These are phyloP conservation scores for Montipora foliosa DNA, from an alignment of 64 coral and sea anemone genomes.

Conservation along the genomic window DNA sequence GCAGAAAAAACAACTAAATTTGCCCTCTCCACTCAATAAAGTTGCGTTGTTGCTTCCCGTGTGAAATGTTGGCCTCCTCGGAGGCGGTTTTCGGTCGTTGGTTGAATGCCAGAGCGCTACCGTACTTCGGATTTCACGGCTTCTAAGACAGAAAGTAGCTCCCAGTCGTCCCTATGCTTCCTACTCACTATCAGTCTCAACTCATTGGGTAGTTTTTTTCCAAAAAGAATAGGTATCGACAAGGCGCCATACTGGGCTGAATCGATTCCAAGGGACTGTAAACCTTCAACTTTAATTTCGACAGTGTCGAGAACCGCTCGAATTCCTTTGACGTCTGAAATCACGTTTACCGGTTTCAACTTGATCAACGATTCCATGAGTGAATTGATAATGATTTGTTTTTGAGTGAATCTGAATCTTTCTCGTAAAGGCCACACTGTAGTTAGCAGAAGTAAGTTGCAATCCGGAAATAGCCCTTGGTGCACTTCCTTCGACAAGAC, in stretches of 20 bases:
- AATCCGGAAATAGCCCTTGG: no score
- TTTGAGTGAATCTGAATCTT: not conserved
- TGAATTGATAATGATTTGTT: slow-evolving; percentile 39
- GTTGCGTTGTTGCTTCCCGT: no score
- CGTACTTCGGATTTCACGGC: no score
- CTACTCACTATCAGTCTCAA: slow-evolving; percentile 34
- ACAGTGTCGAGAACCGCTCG: slow-evolving; percentile 34
- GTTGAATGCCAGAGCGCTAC: no score
- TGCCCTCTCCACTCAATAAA: not conserved
- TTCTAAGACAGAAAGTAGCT: no score
- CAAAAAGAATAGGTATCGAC: slow-evolving; percentile 27
- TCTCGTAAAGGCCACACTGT: no score
- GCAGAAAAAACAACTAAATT: not conserved
- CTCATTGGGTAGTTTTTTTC: slow-evolving; percentile 53
- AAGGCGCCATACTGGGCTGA: slow-evolving; percentile 47
- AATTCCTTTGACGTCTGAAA: slow-evolving; percentile 50
- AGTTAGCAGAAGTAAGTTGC: no score
- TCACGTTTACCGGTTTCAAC: slow-evolving; percentile 5
- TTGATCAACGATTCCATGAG: slow-evolving; percentile 33
- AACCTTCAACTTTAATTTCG: slow-evolving; percentile 28
- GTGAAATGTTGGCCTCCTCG: no score
- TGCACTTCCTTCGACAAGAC: no score
- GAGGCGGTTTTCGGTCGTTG: no score
- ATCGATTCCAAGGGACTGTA: slow-evolving; percentile 34
- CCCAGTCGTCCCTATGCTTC: not conserved